Evolutionary conservation across 2,888 invertebrate species (phyloP).

Genomic region (Melanargia galathea): DNA sequence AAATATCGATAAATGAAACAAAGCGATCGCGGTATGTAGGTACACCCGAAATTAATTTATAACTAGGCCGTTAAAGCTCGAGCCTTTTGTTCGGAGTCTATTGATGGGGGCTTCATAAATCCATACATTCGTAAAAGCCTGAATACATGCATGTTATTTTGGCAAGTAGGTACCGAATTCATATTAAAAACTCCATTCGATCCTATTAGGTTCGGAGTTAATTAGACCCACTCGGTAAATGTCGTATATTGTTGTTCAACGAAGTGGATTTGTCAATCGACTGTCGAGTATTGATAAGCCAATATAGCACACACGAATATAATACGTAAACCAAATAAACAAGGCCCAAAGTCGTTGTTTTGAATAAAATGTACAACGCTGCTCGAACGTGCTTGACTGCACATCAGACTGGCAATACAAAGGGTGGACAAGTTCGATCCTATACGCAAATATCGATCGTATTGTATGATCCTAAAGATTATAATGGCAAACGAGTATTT

Average conservation of each 20-base stretch:
- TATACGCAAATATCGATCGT: conserved; percentile 39
- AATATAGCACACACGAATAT: conserved; percentile 2
- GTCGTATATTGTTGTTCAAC: conserved; percentile 37
- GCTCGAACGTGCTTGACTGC: conserved; percentile 20
- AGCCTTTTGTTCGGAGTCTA: conserved; percentile 13
- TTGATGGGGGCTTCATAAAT: conserved; percentile 17
- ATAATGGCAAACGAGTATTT: conserved; percentile 43
- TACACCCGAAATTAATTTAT: conserved; percentile 15
- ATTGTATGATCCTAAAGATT: not conserved
- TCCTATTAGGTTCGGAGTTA: conserved; percentile 31
- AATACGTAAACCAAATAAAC: conserved; percentile 5
- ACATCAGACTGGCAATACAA: conserved; percentile 14
- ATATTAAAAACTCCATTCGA: conserved; percentile 17
- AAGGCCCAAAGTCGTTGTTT: conserved; percentile 16
- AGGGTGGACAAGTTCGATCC: conserved; percentile 8
- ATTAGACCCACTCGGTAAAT: conserved; percentile 40
- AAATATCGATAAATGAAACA: conserved; percentile 10
- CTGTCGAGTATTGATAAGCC: conserved; percentile 19
- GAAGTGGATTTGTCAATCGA: conserved; percentile 37
- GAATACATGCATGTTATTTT: conserved; percentile 9
- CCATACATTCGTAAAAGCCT: conserved; percentile 13
- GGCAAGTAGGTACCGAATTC: not conserved
- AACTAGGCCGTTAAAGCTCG: conserved; percentile 10
- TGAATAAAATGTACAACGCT: conserved; percentile 19
- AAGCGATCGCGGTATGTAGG: not conserved